phyloP scores from a whole-genome alignment of 1,140 invertebrate species.

The Scylla paramamosain region DNA sequence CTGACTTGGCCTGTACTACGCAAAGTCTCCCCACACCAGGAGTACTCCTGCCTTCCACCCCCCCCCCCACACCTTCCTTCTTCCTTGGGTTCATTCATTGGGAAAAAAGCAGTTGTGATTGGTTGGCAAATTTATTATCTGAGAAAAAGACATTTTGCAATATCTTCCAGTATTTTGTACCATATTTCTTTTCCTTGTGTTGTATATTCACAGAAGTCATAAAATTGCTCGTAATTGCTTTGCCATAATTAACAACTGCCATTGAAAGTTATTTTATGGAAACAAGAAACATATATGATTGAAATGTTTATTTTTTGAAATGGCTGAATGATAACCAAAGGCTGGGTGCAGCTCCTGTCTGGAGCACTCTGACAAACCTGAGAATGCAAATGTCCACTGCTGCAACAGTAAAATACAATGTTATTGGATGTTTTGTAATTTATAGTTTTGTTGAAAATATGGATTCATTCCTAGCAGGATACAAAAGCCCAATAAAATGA shows the following conservation, averaged over 20 bases:
- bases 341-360: slow-evolving; percentile 42
- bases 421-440: slow-evolving; percentile 75
- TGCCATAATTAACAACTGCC: slow-evolving; percentile 64
- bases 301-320: slow-evolving; percentile 21
- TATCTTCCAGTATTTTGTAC: slow-evolving; percentile 27
- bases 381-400: slow-evolving; percentile 74
- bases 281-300: neutral
- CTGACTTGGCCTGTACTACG: slow-evolving; percentile 68
- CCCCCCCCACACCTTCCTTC: slow-evolving; percentile 18
- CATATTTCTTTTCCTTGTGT: slow-evolving; percentile 21
- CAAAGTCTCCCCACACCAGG: slow-evolving; percentile 34
- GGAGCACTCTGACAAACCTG: slow-evolving; percentile 53
- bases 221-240: neutral
- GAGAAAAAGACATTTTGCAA: slow-evolving; percentile 30
- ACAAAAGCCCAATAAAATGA: slow-evolving; percentile 74
- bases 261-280: neutral
- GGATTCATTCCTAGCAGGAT: slow-evolving; percentile 74
- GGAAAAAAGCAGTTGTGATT: slow-evolving; percentile 30
- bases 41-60: slow-evolving; percentile 30
- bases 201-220: slow-evolving; percentile 29
- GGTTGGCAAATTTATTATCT: neutral
- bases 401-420: slow-evolving; percentile 66
- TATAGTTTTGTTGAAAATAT: slow-evolving; percentile 74
- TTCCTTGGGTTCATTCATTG: slow-evolving; percentile 61
- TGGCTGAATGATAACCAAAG: slow-evolving; percentile 56